Conservation (phyloP, 2,113 vertebrate genomes). For the Bufo gargarizans region DNA sequence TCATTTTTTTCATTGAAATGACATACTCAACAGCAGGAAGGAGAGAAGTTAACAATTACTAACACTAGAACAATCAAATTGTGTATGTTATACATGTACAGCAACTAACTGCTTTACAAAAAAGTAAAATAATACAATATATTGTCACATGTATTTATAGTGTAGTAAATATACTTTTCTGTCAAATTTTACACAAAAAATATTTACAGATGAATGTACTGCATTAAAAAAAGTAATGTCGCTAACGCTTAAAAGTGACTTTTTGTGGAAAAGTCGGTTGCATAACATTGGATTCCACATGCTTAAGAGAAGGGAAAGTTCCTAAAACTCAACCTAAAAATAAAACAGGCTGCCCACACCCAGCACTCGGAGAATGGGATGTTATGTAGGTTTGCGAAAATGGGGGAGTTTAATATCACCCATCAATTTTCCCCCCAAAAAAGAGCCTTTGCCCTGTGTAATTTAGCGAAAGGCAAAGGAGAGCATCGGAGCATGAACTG, state of each 20-base stretch:
- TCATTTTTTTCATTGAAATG: slow-evolving; percentile 69
- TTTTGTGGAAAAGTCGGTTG: slow-evolving; percentile 78
- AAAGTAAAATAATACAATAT: slow-evolving; percentile 99
- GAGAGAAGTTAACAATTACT: slow-evolving; percentile 91
- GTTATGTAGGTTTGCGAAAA: neutral
- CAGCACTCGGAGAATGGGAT: neutral
- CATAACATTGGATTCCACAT: slow-evolving; percentile 90
- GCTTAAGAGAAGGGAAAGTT: slow-evolving; percentile 68
- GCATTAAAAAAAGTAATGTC: slow-evolving; percentile 80
- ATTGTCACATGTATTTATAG: slow-evolving; percentile 99
- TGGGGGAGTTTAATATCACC: too few species aligned
- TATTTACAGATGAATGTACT: slow-evolving; percentile 98
- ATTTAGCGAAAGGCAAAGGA: too few species aligned
- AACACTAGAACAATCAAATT: slow-evolving; percentile 94
- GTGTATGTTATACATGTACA: slow-evolving; percentile 98
- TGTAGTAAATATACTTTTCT: slow-evolving; percentile 99
- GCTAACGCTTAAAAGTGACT: slow-evolving; percentile 84
- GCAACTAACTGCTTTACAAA: slow-evolving; percentile 99
- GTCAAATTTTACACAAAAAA: slow-evolving; percentile 99
- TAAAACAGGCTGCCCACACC: slow-evolving; percentile 26
- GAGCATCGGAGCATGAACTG: too few species aligned
- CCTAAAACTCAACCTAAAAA: slow-evolving; percentile 28
- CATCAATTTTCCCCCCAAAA: too few species aligned
- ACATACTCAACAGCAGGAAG: slow-evolving; percentile 72
- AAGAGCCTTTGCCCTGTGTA: too few species aligned